These are phyloP conservation scores for Baronia brevicornis DNA, from an alignment of 2,888 invertebrate genomes.

Conservation along the genomic window DNA sequence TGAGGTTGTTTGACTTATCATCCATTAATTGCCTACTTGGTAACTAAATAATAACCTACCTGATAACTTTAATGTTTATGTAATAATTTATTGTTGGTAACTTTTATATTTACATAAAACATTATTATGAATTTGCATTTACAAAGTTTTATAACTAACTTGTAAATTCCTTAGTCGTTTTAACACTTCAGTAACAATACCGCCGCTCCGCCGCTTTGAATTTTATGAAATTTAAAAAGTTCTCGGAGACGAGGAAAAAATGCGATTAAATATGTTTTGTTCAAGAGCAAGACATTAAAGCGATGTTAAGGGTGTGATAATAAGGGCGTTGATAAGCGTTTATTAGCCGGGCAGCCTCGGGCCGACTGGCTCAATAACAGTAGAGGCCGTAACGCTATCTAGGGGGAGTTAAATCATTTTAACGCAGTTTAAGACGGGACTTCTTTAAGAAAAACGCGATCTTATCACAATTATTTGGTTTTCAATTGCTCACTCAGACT, in stretches of 20 bases:
- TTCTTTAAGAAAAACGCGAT: constrained; percentile 56
- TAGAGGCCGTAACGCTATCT: constrained; percentile 59
- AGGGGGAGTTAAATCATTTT: constrained; percentile 73
- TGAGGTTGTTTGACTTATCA: too few relatives aligned
- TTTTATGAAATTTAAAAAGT: constrained; percentile 72
- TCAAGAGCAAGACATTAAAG: constrained; percentile 76
- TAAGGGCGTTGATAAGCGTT: constrained; percentile 75
- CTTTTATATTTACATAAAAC: too few relatives aligned
- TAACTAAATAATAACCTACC: too few relatives aligned
- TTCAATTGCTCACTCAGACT: constrained; percentile 43
- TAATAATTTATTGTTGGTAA: too few relatives aligned
- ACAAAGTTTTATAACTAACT: constrained; percentile 18
- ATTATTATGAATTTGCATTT: too few relatives aligned
- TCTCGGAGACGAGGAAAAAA: constrained; percentile 58
- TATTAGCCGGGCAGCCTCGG: constrained; percentile 64
- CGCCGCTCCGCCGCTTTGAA: constrained; percentile 20
- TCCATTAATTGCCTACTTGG: too few relatives aligned
- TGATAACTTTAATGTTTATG: too few relatives aligned
- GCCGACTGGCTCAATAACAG: constrained; percentile 56
- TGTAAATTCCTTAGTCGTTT: constrained; percentile 16
- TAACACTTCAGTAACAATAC: constrained; percentile 18
- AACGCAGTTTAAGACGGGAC: constrained; percentile 61
- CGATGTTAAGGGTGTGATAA: constrained; percentile 77
- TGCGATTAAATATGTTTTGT: constrained; percentile 78
- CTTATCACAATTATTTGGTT: constrained; percentile 51